Base-by-base conservation (phyloP, 2,113 vertebrate species). In the Callopanchax toddi region DNA sequence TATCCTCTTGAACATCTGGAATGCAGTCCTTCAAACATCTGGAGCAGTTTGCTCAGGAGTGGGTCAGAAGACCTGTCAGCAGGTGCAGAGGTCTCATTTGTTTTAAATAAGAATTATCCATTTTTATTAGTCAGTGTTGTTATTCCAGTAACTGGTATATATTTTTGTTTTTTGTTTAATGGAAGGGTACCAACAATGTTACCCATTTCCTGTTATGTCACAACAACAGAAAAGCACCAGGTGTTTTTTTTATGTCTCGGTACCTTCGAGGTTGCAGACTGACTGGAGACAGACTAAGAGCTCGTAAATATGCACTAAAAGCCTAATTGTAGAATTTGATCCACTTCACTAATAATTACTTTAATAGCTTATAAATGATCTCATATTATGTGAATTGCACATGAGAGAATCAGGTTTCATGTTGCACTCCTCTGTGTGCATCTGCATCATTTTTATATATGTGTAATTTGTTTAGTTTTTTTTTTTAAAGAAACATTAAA, bases 291-390 rank as follows among this genome's bases (percentile, higher is more conserved):
- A 78, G 66, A 78, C 73, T 60, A 71, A 56, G 66, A 74, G 67
- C 67, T 62, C 71, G 71, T 82, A 83, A 81, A 86, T 62, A 76
- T 50, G 51, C 45, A 54, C 55, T 67, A 1, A 60, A 63, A 66
- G 45, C 21, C 57, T 79, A 84, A 82, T 80, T 75, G 62, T 58
- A 76, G 66, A 83, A 81, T 81, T 81, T 73, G 78, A 88, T 79
- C 79, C 76, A 78, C 67, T 74, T 76, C 58, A 68, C 48, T 72
- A 79, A 78, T 74, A 68, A 83, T 81, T 51, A 48, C 50, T 86
- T 74, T 67, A 71, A 74, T 70, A 67, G 84, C 65, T 61, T 71
- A 73, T 74, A 81, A 86, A 86, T 82, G 48, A 76, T 48, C 36
- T 55, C 43, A 46, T 65, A 62, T 78, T 49, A 55, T 78, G 74